These are phyloP conservation scores for Heliconius aoede DNA, from an alignment of 2,888 invertebrate species.

Conservation along the genomic window DNA sequence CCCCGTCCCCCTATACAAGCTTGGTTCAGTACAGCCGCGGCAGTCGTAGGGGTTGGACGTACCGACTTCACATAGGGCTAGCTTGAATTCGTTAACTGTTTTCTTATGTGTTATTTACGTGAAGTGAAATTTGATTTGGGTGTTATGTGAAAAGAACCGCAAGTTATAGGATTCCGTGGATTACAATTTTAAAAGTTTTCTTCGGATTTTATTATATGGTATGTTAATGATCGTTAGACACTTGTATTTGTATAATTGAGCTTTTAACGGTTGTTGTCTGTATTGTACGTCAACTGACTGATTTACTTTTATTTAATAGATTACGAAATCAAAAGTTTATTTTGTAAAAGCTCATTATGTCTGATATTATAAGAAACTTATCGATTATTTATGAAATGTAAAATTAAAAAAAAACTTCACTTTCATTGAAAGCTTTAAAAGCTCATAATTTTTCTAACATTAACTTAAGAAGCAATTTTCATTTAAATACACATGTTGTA, in stretches of 20 bases:
- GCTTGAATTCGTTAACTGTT: conserved; percentile 73
- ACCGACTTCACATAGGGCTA: conserved; percentile 53
- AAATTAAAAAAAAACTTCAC: neutral
- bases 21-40: conserved; percentile 68
- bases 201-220: conserved; percentile 49
- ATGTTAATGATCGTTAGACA: conserved; percentile 42
- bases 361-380: neutral
- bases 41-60: conserved; percentile 63
- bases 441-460: neutral
- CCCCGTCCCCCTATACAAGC: conserved; percentile 61
- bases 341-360: neutral
- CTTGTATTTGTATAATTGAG: conserved; percentile 26
- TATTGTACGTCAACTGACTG: neutral
- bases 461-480: too few relatives aligned
- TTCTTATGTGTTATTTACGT: conserved; percentile 73
- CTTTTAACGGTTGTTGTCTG: conserved; percentile 11
- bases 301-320: neutral
- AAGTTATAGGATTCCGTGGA: conserved; percentile 49
- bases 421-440: neutral
- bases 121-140: conserved; percentile 75
- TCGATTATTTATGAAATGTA: neutral
- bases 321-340: neutral
- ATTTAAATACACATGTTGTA: too few relatives aligned
- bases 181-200: conserved; percentile 46
- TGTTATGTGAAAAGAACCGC: conserved; percentile 66